Conservation (phyloP, 2,888 invertebrate genomes). For the Troglohyphantes excavatus region DNA sequence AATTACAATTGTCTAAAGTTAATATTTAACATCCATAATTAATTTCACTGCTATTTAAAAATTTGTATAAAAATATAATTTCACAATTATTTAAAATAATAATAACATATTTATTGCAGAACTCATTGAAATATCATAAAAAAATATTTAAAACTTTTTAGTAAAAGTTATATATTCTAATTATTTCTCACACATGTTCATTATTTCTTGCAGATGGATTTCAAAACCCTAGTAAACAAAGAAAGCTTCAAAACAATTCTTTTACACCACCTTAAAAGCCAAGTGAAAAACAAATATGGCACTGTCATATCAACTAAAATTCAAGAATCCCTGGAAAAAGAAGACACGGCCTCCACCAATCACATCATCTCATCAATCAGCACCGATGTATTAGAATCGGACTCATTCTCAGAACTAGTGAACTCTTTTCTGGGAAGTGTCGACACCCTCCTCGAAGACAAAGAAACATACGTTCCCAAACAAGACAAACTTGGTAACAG, state of each 20-base stretch:
- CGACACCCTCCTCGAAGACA: constrained; percentile 40
- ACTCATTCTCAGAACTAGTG: constrained; percentile 27
- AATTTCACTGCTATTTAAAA: no score
- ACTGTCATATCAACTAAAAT: constrained; percentile 36
- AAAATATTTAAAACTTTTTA: no score
- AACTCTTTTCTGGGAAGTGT: constrained; percentile 27
- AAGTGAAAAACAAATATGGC: constrained; percentile 37
- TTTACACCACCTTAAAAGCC: constrained; percentile 52
- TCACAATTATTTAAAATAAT: no score
- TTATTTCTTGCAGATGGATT: constrained; percentile 67
- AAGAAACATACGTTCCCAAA: constrained; percentile 54
- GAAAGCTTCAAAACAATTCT: constrained; percentile 62
- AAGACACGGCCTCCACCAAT: constrained; percentile 21
- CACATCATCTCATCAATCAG: constrained; percentile 11
- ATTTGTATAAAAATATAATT: no score
- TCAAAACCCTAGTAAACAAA: constrained; percentile 56
- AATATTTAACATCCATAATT: no score
- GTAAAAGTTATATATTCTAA: neutral
- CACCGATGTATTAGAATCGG: constrained; percentile 16
- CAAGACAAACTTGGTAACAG: constrained; percentile 3
- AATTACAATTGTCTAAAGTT: no score
- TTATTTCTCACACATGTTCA: no score
- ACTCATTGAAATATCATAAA: no score
- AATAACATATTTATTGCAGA: no score
- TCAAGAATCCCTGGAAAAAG: neutral